Conservation (phyloP, 2,113 vertebrate genomes). For the Peromyscus leucopus region DNA sequence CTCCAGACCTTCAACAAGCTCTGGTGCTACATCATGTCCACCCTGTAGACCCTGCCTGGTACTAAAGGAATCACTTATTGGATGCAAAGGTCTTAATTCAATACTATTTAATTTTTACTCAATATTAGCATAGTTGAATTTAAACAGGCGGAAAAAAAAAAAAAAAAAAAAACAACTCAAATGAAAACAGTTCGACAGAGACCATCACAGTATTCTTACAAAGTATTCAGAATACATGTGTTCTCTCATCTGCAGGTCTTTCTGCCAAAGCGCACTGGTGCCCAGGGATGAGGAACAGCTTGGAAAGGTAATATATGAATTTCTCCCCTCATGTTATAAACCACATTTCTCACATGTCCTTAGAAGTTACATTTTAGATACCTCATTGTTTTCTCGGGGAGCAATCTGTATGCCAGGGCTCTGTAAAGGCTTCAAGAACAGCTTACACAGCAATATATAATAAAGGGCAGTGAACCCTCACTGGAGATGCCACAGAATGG, state of each 20-base stretch:
- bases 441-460: neutral
- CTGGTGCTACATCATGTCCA: neutral
- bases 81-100: neutral
- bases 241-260: constrained; percentile 47
- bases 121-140: neutral
- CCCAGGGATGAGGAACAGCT: constrained; percentile 27
- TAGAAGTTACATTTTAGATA: neutral
- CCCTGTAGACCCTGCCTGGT: neutral
- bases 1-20: neutral
- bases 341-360: neutral
- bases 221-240: neutral
- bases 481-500: neutral
- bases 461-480: neutral
- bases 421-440: neutral
- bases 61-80: neutral
- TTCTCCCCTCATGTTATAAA: neutral
- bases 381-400: neutral
- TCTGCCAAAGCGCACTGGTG: constrained; percentile 65
- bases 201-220: neutral
- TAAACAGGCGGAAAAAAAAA: neutral
- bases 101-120: constrained; percentile 1
- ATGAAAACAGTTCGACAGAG: neutral
- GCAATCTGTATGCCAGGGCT: neutral
- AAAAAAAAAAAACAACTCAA: neutral
- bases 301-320: constrained; percentile 50